Base-by-base conservation (phyloP, 2,113 vertebrate species). In the Oenanthe melanoleuca region DNA sequence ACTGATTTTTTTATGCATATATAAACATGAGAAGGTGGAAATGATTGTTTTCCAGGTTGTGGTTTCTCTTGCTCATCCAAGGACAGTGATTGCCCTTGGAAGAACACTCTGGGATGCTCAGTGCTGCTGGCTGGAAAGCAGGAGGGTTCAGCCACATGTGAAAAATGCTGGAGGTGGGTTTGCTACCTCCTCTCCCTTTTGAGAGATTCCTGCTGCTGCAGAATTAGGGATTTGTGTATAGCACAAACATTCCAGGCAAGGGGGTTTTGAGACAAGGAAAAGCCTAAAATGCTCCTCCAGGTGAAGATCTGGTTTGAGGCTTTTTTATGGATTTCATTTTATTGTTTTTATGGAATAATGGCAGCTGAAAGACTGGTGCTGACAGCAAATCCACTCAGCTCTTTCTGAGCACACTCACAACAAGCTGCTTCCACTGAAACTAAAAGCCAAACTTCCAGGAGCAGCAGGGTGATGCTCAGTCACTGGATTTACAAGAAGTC, bases 11-110 rank as follows among this genome's bases (percentile, higher is more conserved):
- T 14, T 28, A 31, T 26, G 21, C 34, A 18, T 60, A 8, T 44
- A 84, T 44, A 66, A 94, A 92, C 65, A 85, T 0, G 5, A 87
- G 86, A 85, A 91, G 71, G 84, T 92, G 84, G 81, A 80, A 94
- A 37, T 2, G 0, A 83, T 95, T 95, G 87, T 42, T 82, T 93
- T 95, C 69, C 70, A 93, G 73, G 61, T 80, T 93, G 91, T 92
- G 94, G 93, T 91, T 96, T 93, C 78, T 89, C 4, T 2, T 56
- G 71, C 40, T 91, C n/a, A 60, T 95, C 94, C 94, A 95, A 84
- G 57, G 40, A 59, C 65, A 67, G 45, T 64, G 29, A 47, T 77
- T 55, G 61, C 57, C 91, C 80, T 57, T 33, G 9, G 73, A 80
- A 69, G 52, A 81, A 75, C 40, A 40, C 21, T 69, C 63, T 21